Conservation (phyloP, 2,888 invertebrate genomes). For the Xylota segnis region DNA sequence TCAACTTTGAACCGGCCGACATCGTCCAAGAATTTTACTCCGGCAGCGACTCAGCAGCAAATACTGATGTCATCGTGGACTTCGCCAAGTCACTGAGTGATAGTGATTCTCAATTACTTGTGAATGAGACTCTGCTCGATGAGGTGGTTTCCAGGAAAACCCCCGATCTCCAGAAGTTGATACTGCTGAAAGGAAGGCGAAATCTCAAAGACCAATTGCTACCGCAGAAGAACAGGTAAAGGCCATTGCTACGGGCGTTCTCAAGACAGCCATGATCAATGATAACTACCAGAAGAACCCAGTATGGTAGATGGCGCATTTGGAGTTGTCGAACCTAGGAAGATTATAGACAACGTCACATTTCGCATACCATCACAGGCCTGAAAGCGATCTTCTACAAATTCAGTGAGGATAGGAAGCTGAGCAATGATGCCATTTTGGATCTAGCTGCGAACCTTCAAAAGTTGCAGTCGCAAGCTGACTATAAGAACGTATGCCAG, state of each 20-base stretch:
- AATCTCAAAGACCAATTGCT: slow-evolving; percentile 21
- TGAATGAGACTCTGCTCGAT: slow-evolving; percentile 20
- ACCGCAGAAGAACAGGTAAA: slow-evolving; percentile 33
- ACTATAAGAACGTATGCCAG: slow-evolving; percentile 10
- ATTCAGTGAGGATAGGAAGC: too few species aligned
- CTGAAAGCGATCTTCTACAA: slow-evolving; percentile 44
- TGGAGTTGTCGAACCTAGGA: slow-evolving; percentile 22
- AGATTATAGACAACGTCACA: slow-evolving; percentile 40
- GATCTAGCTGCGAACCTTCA: slow-evolving; percentile 28
- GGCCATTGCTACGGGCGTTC: background rate
- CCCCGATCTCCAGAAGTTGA: slow-evolving; percentile 33
- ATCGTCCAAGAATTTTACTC: slow-evolving; percentile 39
- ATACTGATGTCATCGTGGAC: slow-evolving; percentile 5
- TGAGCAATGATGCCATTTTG: slow-evolving; percentile 38
- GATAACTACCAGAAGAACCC: slow-evolving; percentile 25
- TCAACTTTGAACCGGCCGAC: background rate
- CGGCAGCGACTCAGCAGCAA: slow-evolving; percentile 20
- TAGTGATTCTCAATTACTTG: background rate
- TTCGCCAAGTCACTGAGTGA: background rate
- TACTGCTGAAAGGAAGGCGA: slow-evolving; percentile 34
- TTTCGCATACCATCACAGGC: slow-evolving; percentile 38
- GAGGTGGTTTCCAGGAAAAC: slow-evolving; percentile 23
- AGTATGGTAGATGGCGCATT: slow-evolving; percentile 46
- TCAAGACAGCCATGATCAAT: slow-evolving; percentile 34
- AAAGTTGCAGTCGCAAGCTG: slow-evolving; percentile 20